Evolutionary conservation across 1,140 invertebrate genomes (phyloP).

Genomic region (Homalodisca vitripennis): DNA sequence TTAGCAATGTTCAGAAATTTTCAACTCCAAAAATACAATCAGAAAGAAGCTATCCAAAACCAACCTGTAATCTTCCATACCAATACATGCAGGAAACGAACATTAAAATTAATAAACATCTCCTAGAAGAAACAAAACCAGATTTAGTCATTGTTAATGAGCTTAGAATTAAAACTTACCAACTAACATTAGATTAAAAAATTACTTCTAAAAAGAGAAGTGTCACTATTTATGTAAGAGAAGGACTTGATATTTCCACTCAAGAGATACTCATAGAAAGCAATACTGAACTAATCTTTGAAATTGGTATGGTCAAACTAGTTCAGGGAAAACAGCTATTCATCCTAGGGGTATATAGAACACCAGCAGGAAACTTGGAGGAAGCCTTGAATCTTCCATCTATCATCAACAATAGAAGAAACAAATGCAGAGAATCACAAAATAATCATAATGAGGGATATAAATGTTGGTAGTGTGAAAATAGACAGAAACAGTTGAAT

Average conservation of each 20-base stretch:
- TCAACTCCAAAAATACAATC: no score
- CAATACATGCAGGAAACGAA: neutral
- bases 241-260: neutral
- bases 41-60: no score
- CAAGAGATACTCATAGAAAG: neutral
- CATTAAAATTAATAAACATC: neutral
- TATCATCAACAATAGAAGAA: neutral
- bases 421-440: neutral
- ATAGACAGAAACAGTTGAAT: neutral
- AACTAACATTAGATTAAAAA: neutral
- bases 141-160: neutral
- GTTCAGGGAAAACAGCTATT: neutral
- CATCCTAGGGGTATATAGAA: neutral
- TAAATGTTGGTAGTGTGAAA: neutral
- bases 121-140: neutral
- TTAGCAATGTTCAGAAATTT: no score
- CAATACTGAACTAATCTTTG: neutral
- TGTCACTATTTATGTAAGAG: neutral
- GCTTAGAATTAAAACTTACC: neutral
- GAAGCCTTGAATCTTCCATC: neutral
- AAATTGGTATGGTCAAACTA: neutral
- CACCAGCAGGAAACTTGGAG: neutral
- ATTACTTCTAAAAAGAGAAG: neutral
- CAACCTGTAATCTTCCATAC: no score
- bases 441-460: neutral